These are phyloP conservation scores for Nerophis ophidion DNA, from an alignment of 2,113 vertebrate genomes.

Conservation along the genomic window DNA sequence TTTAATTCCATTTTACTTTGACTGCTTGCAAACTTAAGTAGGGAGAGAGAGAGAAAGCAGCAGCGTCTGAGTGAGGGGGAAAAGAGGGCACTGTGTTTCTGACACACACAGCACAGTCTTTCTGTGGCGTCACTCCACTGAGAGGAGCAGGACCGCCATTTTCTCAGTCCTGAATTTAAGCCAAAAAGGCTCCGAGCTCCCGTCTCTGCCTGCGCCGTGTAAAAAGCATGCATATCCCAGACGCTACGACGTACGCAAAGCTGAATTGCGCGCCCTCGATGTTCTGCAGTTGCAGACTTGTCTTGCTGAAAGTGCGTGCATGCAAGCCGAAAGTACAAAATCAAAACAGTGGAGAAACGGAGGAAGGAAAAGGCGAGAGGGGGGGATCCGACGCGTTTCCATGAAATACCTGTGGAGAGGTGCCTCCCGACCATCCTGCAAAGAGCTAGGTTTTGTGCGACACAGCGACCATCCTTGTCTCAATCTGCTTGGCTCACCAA, in stretches of 20 bases:
- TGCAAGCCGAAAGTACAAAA: conserved; percentile 37
- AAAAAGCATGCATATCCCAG: conserved; percentile 21
- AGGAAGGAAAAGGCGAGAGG: conserved; percentile 4
- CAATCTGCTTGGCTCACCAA: conserved; percentile 73
- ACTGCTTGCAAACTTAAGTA: conserved; percentile 24
- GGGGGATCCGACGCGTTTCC: conserved; percentile 55
- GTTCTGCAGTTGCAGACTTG: conserved; percentile 20
- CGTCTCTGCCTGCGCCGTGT: conserved; percentile 44
- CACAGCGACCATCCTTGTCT: conserved; percentile 73
- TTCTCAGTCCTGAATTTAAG: conserved; percentile 81
- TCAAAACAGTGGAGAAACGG: conserved; percentile 20
- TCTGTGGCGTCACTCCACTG: conserved; percentile 70
- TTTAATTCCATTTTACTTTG: conserved; percentile 27
- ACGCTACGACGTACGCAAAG: conserved; percentile 14
- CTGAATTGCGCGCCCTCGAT: conserved; percentile 17
- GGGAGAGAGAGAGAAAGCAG: conserved; percentile 28
- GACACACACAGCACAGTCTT: conserved; percentile 63
- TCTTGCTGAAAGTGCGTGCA: conserved; percentile 23
- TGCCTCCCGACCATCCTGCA: conserved; percentile 81
- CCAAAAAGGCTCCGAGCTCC: conserved; percentile 75
- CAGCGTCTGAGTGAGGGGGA: conserved; percentile 25
- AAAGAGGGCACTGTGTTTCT: conserved; percentile 56
- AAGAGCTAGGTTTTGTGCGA: conserved; percentile 74
- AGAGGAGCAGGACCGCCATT: conserved; percentile 84
- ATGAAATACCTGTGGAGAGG: conserved; percentile 81